A percentile compares a stretch with the other conserved stretches of the same genome.
phyloP scores from a whole-genome alignment of 2,797 vertebrate genomes.

The Eupleurogrammus muticus region DNA sequence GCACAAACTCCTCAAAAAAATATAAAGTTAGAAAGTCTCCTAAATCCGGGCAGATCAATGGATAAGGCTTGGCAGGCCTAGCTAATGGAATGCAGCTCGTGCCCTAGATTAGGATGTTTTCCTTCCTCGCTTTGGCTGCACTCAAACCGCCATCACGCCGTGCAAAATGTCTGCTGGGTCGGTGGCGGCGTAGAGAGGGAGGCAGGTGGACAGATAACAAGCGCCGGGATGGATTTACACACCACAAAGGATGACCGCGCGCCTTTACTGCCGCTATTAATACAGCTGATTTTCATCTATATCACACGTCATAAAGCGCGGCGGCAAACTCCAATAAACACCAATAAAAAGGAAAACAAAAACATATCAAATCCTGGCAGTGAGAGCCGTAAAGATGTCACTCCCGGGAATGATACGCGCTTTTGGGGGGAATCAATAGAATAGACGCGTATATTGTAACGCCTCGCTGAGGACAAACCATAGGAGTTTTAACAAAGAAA shows the following conservation, averaged over 20 bases:
- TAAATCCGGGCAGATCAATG: slow-evolving; percentile 80
- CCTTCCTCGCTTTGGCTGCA: slow-evolving; percentile 61
- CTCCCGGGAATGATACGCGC: not conserved
- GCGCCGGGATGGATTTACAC: slow-evolving; percentile 25
- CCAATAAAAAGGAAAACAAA: not conserved
- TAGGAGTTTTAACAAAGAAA: not conserved
- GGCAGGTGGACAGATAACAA: slow-evolving; percentile 39
- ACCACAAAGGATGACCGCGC: slow-evolving; percentile 2
- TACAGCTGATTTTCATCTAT: slow-evolving; percentile 1
- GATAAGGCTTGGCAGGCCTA: slow-evolving; percentile 80
- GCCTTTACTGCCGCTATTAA: slow-evolving; percentile 17
- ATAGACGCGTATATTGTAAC: not conserved
- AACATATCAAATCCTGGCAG: not conserved
- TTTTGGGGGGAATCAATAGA: not conserved
- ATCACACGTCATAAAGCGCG: not conserved
- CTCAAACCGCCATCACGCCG: slow-evolving; percentile 61
- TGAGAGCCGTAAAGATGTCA: slow-evolving; percentile 15
- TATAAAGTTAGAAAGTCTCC: slow-evolving; percentile 81
- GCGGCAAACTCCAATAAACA: not conserved
- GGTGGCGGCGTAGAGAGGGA: slow-evolving; percentile 7
- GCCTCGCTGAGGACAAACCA: not conserved
- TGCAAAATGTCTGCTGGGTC: slow-evolving; percentile 32
- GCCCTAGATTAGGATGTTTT: slow-evolving; percentile 82
- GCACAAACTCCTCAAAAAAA: slow-evolving; percentile 78
- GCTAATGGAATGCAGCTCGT: slow-evolving; percentile 82